Conservation (phyloP, 2,888 invertebrate genomes). For the Eupeodes luniger region DNA sequence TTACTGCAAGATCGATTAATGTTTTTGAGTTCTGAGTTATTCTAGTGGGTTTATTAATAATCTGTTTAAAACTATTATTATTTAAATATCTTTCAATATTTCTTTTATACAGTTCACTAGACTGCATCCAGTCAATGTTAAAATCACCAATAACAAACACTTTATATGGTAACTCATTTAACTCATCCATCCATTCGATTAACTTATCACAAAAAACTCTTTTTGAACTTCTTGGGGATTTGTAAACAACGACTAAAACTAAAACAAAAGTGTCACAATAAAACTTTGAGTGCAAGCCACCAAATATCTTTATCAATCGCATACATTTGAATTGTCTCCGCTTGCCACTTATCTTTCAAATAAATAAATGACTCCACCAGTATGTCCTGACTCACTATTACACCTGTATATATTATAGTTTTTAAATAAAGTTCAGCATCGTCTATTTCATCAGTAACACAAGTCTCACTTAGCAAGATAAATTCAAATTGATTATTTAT, state of each 20-base stretch:
- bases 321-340: slow-evolving; percentile 1
- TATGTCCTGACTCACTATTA: slow-evolving; percentile 21
- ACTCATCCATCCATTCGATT: too few species aligned
- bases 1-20: slow-evolving; percentile 1
- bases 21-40: slow-evolving; percentile 12
- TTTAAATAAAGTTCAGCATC: slow-evolving; percentile 6
- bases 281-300: slow-evolving; percentile 20
- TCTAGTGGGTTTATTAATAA: slow-evolving; percentile 11
- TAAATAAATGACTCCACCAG: slow-evolving; percentile 29
- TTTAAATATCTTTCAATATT: too few species aligned
- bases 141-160: too few species aligned
- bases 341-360: slow-evolving; percentile 2
- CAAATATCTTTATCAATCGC: slow-evolving; percentile 2
- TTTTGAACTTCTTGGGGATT: too few species aligned
- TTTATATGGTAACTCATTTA: not conserved
- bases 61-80: not conserved
- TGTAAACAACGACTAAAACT: not conserved
- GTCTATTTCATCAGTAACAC: slow-evolving; percentile 4
- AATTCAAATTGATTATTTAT: too few species aligned
- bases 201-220: too few species aligned
- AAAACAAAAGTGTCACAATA: not conserved
- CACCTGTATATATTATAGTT: slow-evolving; percentile 2
- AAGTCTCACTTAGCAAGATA: not conserved
- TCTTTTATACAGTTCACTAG: too few species aligned
- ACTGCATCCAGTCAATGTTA: too few species aligned